Evolutionary conservation across 2,797 vertebrate species (phyloP).

Genomic region (Sebastes iracundus): DNA sequence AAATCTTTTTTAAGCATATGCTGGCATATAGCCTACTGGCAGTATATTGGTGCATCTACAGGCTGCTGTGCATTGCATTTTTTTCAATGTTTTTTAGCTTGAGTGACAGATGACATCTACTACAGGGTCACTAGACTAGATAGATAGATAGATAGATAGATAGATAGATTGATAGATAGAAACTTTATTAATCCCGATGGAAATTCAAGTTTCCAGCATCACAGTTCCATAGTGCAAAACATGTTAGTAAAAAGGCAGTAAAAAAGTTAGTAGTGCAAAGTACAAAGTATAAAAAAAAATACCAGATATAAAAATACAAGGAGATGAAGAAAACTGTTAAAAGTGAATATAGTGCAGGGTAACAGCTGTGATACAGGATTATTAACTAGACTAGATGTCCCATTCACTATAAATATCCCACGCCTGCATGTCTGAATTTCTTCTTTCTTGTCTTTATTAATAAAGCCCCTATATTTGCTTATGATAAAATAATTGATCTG

Average conservation of each 20-base stretch:
- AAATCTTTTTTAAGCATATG: not conserved
- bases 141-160: too few species aligned
- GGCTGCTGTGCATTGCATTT: not conserved
- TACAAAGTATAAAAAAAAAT: too few species aligned
- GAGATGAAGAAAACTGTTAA: too few species aligned
- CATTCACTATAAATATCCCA: not conserved
- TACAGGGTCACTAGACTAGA: not conserved
- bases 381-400: not conserved
- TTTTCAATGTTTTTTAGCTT: not conserved
- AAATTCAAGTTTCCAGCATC: too few species aligned
- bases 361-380: too few species aligned
- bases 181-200: too few species aligned
- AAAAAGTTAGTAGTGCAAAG: too few species aligned
- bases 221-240: too few species aligned
- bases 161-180: not conserved
- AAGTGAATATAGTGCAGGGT: too few species aligned
- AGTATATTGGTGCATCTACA: not conserved
- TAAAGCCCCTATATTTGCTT: rapidly evolving
- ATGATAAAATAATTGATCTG: not conserved
- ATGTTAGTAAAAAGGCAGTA: too few species aligned
- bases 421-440: not conserved
- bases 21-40: not conserved
- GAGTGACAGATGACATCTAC: not conserved
- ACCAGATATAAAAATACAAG: too few species aligned
- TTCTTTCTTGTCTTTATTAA: not conserved